Percentiles rank a stretch among this genome's conserved stretches.
Evolutionary conservation across 2,888 invertebrate genomes (phyloP).

Genomic region (Iphiclides podalirius): DNA sequence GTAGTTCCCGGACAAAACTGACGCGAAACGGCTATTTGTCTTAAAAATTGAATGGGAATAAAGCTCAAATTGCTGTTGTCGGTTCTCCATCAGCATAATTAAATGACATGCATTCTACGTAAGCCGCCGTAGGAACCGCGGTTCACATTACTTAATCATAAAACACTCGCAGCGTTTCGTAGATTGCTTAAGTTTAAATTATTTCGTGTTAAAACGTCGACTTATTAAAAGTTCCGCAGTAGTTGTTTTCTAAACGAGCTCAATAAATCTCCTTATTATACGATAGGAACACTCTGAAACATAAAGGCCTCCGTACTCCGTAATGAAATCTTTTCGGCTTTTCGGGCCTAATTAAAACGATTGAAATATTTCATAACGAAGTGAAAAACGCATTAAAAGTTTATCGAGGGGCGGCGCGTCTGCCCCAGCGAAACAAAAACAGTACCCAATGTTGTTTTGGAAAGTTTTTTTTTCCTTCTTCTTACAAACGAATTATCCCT

Average conservation of each 20-base stretch:
- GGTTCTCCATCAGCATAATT: conserved; percentile 5
- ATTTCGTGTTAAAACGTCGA: conserved; percentile 17
- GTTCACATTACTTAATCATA: conserved; percentile 19
- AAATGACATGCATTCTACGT: conserved; percentile 8
- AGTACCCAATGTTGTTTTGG: conserved; percentile 32
- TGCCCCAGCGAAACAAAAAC: conserved; percentile 42
- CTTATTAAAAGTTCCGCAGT: conserved; percentile 22
- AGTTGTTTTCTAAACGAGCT: conserved; percentile 34
- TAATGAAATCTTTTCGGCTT: conserved; percentile 50
- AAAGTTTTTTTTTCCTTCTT: conserved; percentile 26
- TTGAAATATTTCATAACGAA: conserved; percentile 64
- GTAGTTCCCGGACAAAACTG: too few relatives aligned
- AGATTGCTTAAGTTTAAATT: conserved; percentile 21
- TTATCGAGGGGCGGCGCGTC: conserved; percentile 43
- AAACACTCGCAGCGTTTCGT: conserved; percentile 15
- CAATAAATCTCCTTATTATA: conserved; percentile 42
- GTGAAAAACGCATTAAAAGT: conserved; percentile 70
- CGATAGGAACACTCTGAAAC: conserved; percentile 38
- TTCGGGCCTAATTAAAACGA: conserved; percentile 55
- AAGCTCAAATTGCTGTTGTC: too few relatives aligned
- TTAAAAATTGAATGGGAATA: too few relatives aligned
- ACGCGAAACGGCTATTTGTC: too few relatives aligned
- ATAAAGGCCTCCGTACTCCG: conserved; percentile 36
- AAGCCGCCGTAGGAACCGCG: conserved; percentile 8
- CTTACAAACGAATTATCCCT: conserved; percentile 18